These are phyloP conservation scores for Deilephila elpenor DNA, from an alignment of 2,888 invertebrate genomes.

Conservation along the genomic window DNA sequence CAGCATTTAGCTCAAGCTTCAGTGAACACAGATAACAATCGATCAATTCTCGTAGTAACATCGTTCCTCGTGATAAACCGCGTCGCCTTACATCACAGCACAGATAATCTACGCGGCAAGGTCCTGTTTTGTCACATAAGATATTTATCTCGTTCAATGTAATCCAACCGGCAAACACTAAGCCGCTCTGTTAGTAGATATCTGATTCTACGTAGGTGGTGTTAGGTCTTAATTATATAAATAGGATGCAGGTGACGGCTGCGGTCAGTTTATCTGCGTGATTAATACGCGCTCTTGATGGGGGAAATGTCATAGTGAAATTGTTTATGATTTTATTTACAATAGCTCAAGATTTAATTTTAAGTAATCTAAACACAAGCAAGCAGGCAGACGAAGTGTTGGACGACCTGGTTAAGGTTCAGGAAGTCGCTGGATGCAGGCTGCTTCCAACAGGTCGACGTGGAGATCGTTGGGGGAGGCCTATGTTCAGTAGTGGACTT, in stretches of 20 bases:
- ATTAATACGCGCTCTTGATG: conserved; percentile 3
- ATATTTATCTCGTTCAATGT: conserved; percentile 49
- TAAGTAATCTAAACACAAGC: too few species aligned
- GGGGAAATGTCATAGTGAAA: background rate
- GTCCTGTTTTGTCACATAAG: conserved; percentile 55
- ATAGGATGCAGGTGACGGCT: conserved; percentile 22
- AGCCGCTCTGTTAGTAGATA: conserved; percentile 49
- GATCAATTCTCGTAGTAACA: conserved; percentile 32
- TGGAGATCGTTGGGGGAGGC: too few species aligned
- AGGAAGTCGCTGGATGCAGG: too few species aligned
- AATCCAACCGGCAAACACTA: conserved; percentile 41
- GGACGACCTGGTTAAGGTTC: too few species aligned
- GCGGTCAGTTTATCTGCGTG: conserved; percentile 21
- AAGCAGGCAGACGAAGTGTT: too few species aligned
- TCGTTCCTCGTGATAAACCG: conserved; percentile 39
- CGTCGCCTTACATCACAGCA: conserved; percentile 44
- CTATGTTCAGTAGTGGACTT: too few species aligned
- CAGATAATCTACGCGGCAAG: conserved; percentile 40
- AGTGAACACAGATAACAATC: background rate
- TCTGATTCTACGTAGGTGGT: conserved; percentile 59
- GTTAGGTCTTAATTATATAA: conserved; percentile 29
- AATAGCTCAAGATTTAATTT: too few species aligned
- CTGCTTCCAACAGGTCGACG: too few species aligned
- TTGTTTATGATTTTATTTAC: background rate
- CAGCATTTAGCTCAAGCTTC: background rate